Percentiles rank a stretch among this genome's conserved stretches.
phyloP scores from a whole-genome alignment of 2,888 invertebrate species.

The Synergus japonicus region DNA sequence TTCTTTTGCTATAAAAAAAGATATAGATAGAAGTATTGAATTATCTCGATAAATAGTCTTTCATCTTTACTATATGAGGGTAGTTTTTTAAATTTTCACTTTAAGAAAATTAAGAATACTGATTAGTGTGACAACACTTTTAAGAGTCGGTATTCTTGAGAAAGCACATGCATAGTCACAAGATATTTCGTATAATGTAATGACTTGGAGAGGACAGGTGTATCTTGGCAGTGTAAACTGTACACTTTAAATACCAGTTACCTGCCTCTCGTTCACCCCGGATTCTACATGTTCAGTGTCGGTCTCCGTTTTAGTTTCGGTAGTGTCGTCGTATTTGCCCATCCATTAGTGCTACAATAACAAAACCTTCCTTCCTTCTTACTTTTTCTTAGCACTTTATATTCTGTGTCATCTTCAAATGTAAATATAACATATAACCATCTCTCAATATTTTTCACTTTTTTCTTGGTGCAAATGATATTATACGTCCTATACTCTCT shows the following conservation, averaged over 20 bases:
- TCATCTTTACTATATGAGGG: too few species aligned
- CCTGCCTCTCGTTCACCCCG: slow-evolving; percentile 22
- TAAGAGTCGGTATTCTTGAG: not conserved
- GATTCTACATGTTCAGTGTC: slow-evolving; percentile 20
- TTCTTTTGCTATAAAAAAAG: too few species aligned
- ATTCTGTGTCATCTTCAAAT: slow-evolving; percentile 21
- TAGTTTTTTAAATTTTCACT: not conserved
- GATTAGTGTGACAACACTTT: slow-evolving; percentile 3
- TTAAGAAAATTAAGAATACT: not conserved
- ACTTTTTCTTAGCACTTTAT: slow-evolving; percentile 37
- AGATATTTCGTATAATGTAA: slow-evolving; percentile 38
- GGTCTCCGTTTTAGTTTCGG: slow-evolving; percentile 57
- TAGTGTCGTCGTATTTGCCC: slow-evolving; percentile 68
- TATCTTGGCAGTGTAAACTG: slow-evolving; percentile 40
- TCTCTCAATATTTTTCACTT: not conserved
- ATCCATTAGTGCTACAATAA: slow-evolving; percentile 74
- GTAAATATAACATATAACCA: not conserved
- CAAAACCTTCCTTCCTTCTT: slow-evolving; percentile 56
- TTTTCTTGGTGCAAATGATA: not conserved
- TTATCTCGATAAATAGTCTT: too few species aligned
- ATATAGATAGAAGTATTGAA: too few species aligned
- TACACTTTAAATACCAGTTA: slow-evolving; percentile 37
- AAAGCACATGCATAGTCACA: slow-evolving; percentile 22
- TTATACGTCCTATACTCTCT: not conserved
- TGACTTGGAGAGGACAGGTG: slow-evolving; percentile 40